A percentile compares a stretch with the other conserved stretches of the same genome.
These are phyloP conservation scores for Rhodinocichla rosea DNA, from an alignment of 2,113 vertebrate species.

Conservation along the genomic window DNA sequence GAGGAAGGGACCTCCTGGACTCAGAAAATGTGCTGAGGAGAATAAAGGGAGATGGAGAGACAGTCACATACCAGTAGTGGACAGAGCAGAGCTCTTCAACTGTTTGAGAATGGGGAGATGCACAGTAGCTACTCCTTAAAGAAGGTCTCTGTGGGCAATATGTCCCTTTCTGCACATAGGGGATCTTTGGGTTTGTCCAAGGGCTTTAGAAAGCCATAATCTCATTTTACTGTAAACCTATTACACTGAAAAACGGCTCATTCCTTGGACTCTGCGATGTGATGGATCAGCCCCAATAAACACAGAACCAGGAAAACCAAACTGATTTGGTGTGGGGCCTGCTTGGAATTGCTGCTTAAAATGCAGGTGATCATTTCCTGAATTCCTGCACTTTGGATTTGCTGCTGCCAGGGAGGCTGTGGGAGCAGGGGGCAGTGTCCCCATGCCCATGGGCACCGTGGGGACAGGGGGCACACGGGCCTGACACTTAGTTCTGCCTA, in stretches of 20 bases:
- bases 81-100: background rate
- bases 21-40: background rate
- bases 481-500: background rate
- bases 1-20: background rate
- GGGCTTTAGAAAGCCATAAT: conserved; percentile 44
- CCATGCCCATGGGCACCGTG: background rate
- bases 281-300: conserved; percentile 46
- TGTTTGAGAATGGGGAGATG: background rate
- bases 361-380: background rate
- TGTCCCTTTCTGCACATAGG: background rate
- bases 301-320: background rate
- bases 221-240: conserved; percentile 39
- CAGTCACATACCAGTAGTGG: background rate
- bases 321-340: background rate
- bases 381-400: background rate
- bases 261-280: background rate
- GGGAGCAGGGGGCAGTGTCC: background rate
- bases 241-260: conserved; percentile 47
- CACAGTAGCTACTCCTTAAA: background rate
- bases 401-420: background rate
- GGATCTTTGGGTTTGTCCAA: background rate
- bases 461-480: background rate
- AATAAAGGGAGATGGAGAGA: background rate
- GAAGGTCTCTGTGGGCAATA: background rate
- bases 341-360: background rate